phyloP scores from a whole-genome alignment of 2,797 vertebrate species.

The Rhinatrema bivittatum region DNA sequence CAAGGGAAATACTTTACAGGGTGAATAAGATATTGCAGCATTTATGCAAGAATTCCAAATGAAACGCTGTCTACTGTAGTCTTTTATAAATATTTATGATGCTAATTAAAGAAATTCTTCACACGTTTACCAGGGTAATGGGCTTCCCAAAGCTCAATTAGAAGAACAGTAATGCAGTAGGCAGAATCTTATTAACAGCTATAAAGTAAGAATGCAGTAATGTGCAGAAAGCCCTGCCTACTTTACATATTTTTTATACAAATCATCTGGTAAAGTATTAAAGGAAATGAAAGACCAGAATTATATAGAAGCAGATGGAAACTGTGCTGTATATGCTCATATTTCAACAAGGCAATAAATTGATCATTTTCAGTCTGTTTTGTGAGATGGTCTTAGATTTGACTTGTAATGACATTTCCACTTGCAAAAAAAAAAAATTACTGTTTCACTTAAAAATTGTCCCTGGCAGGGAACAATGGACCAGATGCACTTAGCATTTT shows the following conservation, averaged over 20 bases:
- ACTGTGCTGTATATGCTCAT: background rate
- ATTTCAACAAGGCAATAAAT: conserved; percentile 1
- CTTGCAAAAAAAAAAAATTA: too few relatives aligned
- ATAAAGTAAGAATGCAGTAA: conserved; percentile 25
- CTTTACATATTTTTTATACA: conserved; percentile 9
- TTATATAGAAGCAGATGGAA: conserved; percentile 11
- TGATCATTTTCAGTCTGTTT: background rate
- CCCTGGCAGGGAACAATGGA: too few relatives aligned
- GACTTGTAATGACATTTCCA: too few relatives aligned
- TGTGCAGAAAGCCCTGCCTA: conserved; percentile 17
- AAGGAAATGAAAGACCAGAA: conserved; percentile 7
- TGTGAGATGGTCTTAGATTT: too few relatives aligned
- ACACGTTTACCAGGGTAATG: conserved; percentile 19
- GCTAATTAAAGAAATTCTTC: conserved; percentile 42
- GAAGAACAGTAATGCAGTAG: conserved; percentile 24
- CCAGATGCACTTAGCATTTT: too few relatives aligned
- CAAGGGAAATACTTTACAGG: conserved; percentile 17
- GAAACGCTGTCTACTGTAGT: conserved; percentile 19
- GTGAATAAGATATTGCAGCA: conserved; percentile 23
- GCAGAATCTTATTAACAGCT: conserved; percentile 21
- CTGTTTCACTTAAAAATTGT: too few relatives aligned
- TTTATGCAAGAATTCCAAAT: conserved; percentile 32
- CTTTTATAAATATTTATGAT: conserved; percentile 48
- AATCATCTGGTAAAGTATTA: background rate
- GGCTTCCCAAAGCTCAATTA: conserved; percentile 29